phyloP scores from a whole-genome alignment of 2,888 invertebrate species.

The Megastigmus dorsalis region DNA sequence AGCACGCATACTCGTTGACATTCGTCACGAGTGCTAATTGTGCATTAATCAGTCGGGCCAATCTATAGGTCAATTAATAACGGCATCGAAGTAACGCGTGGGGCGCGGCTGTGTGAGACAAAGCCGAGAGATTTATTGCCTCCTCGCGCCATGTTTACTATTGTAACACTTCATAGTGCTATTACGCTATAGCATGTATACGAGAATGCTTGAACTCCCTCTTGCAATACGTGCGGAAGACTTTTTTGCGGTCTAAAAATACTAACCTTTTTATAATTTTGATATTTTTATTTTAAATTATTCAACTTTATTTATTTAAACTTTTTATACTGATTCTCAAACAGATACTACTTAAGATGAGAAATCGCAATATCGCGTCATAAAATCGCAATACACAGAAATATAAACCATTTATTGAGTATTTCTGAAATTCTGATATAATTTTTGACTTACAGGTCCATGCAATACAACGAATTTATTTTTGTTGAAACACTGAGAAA shows the following conservation, averaged over 20 bases:
- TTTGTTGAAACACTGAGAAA: no score
- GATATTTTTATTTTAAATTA: constrained; percentile 5
- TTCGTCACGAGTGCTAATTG: constrained; percentile 60
- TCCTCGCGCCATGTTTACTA: constrained; percentile 49
- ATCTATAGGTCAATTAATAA: constrained; percentile 67
- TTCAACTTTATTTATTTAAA: neutral
- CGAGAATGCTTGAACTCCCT: neutral
- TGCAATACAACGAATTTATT: no score
- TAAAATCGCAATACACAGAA: no score
- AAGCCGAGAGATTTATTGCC: constrained; percentile 64
- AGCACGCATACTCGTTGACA: constrained; percentile 10
- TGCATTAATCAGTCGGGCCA: constrained; percentile 64
- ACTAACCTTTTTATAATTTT: neutral
- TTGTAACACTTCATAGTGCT: constrained; percentile 51
- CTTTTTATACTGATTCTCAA: no score
- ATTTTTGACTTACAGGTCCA: no score
- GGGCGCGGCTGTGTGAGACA: constrained; percentile 65
- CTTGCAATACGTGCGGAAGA: no score
- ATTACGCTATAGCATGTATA: neutral
- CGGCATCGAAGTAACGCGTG: constrained; percentile 60
- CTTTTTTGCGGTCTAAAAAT: neutral
- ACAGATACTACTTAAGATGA: no score
- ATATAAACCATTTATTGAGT: no score
- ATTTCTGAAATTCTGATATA: no score
- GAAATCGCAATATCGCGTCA: no score